Percentiles rank a stretch among this genome's conserved stretches.
Evolutionary conservation across 1,140 invertebrate genomes (phyloP).

Genomic region (Aethina tumida): DNA sequence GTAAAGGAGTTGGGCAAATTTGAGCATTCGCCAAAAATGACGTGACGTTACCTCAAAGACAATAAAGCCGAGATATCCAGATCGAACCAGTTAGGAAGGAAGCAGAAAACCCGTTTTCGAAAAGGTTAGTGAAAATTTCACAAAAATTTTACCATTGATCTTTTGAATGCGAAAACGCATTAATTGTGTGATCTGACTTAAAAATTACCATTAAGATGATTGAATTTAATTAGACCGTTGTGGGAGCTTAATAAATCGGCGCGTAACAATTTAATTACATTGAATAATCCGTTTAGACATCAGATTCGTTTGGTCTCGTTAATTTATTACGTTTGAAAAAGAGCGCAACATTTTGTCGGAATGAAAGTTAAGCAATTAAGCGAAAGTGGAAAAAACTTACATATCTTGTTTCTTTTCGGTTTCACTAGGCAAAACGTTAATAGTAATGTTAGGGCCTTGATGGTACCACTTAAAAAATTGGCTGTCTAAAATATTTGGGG

Average conservation of each 20-base stretch:
- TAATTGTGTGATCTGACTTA: no score
- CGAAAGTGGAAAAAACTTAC: slow-evolving; percentile 6
- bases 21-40: no score
- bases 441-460: slow-evolving; percentile 26
- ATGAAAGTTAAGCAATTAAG: slow-evolving; percentile 2
- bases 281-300: neutral
- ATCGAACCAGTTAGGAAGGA: no score
- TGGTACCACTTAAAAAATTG: slow-evolving; percentile 22
- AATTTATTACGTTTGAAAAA: neutral
- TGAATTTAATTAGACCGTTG: no score
- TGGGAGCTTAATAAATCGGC: neutral
- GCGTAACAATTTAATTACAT: slow-evolving; percentile 1
- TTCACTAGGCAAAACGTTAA: slow-evolving; percentile 10
- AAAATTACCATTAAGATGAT: no score
- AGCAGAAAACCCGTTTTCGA: no score
- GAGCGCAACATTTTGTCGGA: neutral
- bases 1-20: no score
- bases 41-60: no score
- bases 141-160: no score
- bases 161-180: no score
- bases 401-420: slow-evolving; percentile 6
- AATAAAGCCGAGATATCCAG: no score
- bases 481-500: slow-evolving; percentile 11
- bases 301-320: neutral
- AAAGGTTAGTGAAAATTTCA: no score